Percentiles rank a stretch among this genome's conserved stretches.
These are phyloP conservation scores for Calyptommatus sinebrachiatus DNA, from an alignment of 2,113 vertebrate genomes.

Conservation along the genomic window DNA sequence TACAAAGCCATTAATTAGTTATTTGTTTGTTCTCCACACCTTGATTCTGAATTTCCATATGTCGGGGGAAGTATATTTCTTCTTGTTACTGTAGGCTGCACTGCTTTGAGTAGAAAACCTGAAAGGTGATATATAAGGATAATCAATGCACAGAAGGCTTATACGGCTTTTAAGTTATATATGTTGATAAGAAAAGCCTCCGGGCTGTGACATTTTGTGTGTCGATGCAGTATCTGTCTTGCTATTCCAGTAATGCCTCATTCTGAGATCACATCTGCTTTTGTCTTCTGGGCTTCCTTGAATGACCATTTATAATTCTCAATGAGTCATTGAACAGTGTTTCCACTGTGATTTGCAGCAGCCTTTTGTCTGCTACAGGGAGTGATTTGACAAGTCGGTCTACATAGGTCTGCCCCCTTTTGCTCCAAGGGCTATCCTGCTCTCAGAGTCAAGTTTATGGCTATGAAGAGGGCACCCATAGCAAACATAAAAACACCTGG, in stretches of 20 bases:
- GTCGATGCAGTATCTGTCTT: not conserved
- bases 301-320: slow-evolving; percentile 12
- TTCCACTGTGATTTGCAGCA: not conserved
- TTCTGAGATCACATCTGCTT: not conserved
- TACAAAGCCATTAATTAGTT: too few species aligned
- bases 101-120: too few species aligned
- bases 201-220: not conserved
- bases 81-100: too few species aligned
- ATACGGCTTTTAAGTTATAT: too few species aligned
- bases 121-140: too few species aligned
- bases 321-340: not conserved
- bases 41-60: too few species aligned
- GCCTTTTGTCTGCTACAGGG: slow-evolving; percentile 2
- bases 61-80: too few species aligned
- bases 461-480: not conserved
- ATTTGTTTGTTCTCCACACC: too few species aligned
- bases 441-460: slow-evolving; percentile 14
- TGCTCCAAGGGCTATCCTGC: slow-evolving; percentile 9
- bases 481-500: slow-evolving; percentile 1
- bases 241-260: not conserved
- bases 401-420: not conserved
- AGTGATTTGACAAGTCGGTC: slow-evolving; percentile 23
- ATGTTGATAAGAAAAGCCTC: not conserved
- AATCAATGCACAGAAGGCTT: too few species aligned
- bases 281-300: not conserved